Evolutionary conservation across 1,140 invertebrate species (phyloP).

Genomic region (Trichonephila clavata): DNA sequence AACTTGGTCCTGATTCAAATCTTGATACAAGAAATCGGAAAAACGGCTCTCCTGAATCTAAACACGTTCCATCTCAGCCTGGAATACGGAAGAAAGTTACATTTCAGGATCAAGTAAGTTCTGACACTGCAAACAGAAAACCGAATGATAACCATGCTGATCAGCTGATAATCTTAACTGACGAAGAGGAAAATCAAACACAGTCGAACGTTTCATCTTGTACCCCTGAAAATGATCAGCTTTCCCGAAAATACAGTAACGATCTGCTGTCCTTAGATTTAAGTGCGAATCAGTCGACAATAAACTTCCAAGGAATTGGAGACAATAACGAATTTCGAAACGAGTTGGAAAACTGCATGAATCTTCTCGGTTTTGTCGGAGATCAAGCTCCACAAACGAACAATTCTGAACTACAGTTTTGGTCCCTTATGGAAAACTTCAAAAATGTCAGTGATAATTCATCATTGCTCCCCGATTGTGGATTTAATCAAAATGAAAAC

Average conservation of each 20-base stretch:
- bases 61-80: background rate
- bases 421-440: constrained; percentile 25
- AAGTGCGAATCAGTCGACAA: background rate
- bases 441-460: background rate
- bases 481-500: background rate
- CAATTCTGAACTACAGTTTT: background rate
- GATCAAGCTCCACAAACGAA: background rate
- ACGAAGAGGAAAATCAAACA: background rate
- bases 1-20: background rate
- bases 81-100: background rate
- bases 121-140: background rate
- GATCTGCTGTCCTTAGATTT: constrained; percentile 45
- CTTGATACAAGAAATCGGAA: background rate
- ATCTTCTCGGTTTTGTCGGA: background rate
- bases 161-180: background rate
- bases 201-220: background rate
- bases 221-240: background rate
- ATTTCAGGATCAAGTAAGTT: background rate
- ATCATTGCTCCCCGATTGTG: background rate
- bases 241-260: constrained; percentile 32
- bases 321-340: background rate
- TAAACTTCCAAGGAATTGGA: background rate
- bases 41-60: background rate
- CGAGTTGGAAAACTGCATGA: background rate
- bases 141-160: background rate